phyloP scores from a whole-genome alignment of 2,113 vertebrate species.

The Nyctibius bracteatus region DNA sequence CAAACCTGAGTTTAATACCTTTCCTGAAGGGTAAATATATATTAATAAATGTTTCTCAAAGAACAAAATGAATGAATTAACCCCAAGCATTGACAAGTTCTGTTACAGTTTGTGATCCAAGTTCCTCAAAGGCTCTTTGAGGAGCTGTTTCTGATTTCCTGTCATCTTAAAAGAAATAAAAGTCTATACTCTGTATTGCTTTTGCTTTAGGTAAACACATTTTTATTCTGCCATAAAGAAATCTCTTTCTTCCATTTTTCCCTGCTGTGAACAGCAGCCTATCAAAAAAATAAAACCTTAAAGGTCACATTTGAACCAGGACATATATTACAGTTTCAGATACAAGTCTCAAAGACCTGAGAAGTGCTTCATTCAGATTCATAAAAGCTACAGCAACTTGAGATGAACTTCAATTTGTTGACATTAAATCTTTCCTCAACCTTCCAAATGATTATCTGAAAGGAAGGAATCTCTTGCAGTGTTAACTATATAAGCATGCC shows the following conservation, averaged over 20 bases:
- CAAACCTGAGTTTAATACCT: not conserved
- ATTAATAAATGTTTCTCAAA: not conserved
- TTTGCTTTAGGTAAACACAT: conserved; percentile 41
- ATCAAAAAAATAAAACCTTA: conserved; percentile 40
- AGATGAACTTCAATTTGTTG: not conserved
- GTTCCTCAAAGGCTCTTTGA: not conserved
- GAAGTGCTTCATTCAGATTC: not conserved
- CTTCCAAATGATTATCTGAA: not conserved
- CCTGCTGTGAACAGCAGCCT: conserved; percentile 29
- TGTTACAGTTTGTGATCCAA: not conserved
- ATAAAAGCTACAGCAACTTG: not conserved
- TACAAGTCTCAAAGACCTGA: not conserved
- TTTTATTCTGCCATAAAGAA: conserved; percentile 46
- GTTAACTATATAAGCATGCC: not conserved
- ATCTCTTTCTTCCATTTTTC: conserved; percentile 13
- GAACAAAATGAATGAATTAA: not conserved
- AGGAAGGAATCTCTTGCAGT: not conserved
- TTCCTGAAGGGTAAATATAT: not conserved
- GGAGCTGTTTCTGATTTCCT: not conserved
- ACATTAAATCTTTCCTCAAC: not conserved
- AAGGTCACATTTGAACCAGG: conserved; percentile 47
- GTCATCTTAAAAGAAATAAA: conserved; percentile 28
- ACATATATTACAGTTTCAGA: not conserved
- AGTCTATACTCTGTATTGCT: not conserved
- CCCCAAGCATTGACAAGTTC: not conserved